Conservation (phyloP, 2,888 invertebrate genomes). For the Ligdia adustata region DNA sequence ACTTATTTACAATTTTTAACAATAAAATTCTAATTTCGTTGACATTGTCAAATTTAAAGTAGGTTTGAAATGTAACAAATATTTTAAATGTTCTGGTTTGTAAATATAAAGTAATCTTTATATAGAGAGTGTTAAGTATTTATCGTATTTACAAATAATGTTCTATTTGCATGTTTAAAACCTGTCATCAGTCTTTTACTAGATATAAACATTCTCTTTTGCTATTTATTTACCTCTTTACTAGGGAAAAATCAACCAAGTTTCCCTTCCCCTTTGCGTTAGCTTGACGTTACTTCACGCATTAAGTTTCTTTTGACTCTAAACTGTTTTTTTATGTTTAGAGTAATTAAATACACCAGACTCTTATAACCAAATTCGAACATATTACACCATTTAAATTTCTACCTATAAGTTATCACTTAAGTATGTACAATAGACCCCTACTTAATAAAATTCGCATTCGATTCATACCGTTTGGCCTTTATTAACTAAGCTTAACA, state of each 20-base stretch:
- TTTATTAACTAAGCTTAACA: slow-evolving; percentile 55
- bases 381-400: no score
- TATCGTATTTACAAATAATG: slow-evolving; percentile 41
- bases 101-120: slow-evolving; percentile 11
- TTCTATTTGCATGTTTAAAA: slow-evolving; percentile 39
- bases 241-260: neutral
- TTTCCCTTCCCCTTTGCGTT: no score
- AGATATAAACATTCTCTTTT: slow-evolving; percentile 39
- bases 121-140: slow-evolving; percentile 20
- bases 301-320: neutral
- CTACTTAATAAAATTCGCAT: slow-evolving; percentile 24
- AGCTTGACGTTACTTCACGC: no score
- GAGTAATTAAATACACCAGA: no score
- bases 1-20: slow-evolving; percentile 26
- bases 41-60: slow-evolving; percentile 30
- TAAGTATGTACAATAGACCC: slow-evolving; percentile 29
- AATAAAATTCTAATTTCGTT: slow-evolving; percentile 28
- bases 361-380: no score
- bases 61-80: slow-evolving; percentile 7
- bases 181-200: slow-evolving; percentile 71
- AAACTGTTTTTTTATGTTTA: no score
- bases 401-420: no score
- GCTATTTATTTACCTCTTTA: slow-evolving; percentile 8
- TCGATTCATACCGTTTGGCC: slow-evolving; percentile 53
- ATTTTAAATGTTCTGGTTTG: slow-evolving; percentile 1